Evolutionary conservation across 1,140 invertebrate species (phyloP).

Genomic region (Halictus rubicundus): DNA sequence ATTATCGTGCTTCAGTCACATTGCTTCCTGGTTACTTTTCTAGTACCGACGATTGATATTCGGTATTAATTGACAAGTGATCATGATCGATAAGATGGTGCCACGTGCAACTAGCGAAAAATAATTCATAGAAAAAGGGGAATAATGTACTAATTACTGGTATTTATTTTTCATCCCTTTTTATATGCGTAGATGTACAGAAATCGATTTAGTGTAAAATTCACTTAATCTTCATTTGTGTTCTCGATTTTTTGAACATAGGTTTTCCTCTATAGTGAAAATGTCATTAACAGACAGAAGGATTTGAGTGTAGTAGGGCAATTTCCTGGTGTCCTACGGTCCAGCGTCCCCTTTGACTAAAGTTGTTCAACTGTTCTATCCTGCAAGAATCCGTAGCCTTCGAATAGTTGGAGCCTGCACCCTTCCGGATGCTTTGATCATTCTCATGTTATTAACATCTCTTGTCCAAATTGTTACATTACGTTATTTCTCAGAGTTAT

Average conservation of each 20-base stretch:
- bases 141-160: not conserved
- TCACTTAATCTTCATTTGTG: not conserved
- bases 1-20: not conserved
- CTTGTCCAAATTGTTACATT: not conserved
- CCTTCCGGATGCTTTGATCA: constrained; percentile 20
- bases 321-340: constrained; percentile 68
- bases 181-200: not conserved
- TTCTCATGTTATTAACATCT: constrained; percentile 5
- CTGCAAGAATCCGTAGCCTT: constrained; percentile 29
- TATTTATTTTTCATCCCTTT: not conserved
- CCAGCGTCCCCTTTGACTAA: constrained; percentile 55
- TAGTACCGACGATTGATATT: too few relatives aligned
- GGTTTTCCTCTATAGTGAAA: constrained; percentile 21
- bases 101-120: too few relatives aligned
- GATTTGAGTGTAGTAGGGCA: constrained; percentile 44
- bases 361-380: constrained; percentile 37
- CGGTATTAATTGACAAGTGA: too few relatives aligned
- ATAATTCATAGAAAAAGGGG: too few relatives aligned
- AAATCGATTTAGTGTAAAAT: not conserved
- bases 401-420: not conserved
- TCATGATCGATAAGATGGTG: too few relatives aligned
- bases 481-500: not conserved
- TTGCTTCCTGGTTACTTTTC: too few relatives aligned
- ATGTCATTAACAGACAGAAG: constrained; percentile 53
- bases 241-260: not conserved